Base-by-base conservation (phyloP, 2,113 vertebrate species). In the Pungitius pungitius region DNA sequence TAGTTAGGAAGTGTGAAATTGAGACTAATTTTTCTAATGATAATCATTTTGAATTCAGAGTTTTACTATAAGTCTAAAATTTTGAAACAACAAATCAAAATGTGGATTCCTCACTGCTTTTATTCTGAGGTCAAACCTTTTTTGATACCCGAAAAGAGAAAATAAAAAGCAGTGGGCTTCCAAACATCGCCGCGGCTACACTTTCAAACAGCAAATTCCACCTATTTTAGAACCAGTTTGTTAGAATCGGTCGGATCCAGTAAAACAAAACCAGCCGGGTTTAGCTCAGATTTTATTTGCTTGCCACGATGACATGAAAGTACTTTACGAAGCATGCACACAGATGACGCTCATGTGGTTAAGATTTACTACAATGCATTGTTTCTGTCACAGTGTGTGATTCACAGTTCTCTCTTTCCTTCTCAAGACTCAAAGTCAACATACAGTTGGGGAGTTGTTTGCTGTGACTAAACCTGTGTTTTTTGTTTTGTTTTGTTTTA, bases 251-350 rank as follows among this genome's bases (percentile, higher is more conserved):
- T 27, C 61, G 18, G 55, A 78, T 58, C 47, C 61, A 80, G 49
- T 57, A 52, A 67, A 77, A 73, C 33, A 69, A 62, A 82, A 76
- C 9, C 70, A 88, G 75, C 18, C 77, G 75, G 30, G 75, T 87
- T 89, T 69, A 85, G 72, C 87, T 89, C 85, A 81, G 69, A 85
- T 90, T 94, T 91, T 92, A 92, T 92, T 90, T 82, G 87, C 85
- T 89, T 87, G 84, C 90, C 90, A 93, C 88, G 87, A 85, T 91
- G 91, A 92, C 91, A 89, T 91, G 85, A 79, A 92, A 94, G 94
- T 95, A 95, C 88, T 93, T 92, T 93, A 94, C 90, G 92, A 93
- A 92, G 96, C 97, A 98, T 98, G 97, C 96, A 97, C 95, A 95
- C 94, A 94, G 90, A 92, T 88, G 91, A 90, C 89, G 87, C 85